Percentiles rank a stretch among this genome's conserved stretches.
Conservation (phyloP, 2,113 vertebrate species). For the Genyomyrus donnyi region DNA sequence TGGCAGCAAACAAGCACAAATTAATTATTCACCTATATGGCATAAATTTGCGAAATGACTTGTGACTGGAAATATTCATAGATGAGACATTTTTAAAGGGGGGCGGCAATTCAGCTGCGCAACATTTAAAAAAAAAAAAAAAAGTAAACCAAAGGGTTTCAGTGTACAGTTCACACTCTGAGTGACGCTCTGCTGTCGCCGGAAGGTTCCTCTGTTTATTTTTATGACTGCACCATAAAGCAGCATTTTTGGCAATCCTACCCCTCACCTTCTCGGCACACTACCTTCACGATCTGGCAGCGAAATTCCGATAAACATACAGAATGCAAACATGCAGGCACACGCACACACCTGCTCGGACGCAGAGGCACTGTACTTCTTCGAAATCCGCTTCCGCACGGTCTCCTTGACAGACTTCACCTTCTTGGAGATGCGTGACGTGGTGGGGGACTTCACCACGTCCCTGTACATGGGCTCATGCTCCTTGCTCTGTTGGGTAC, state of each 20-base stretch:
- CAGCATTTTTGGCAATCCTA: neutral
- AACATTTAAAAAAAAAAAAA: neutral
- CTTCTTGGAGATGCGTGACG: constrained; percentile 93
- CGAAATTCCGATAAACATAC: neutral
- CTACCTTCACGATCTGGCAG: neutral
- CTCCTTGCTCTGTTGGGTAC: constrained; percentile 67
- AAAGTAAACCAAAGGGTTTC: neutral
- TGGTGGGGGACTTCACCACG: constrained; percentile 85
- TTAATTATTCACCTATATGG: neutral
- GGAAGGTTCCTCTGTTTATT: neutral
- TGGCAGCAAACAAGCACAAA: neutral
- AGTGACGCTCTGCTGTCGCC: neutral
- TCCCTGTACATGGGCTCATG: constrained; percentile 87
- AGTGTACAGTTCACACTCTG: neutral
- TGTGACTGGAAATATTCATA: neutral
- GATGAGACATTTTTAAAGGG: neutral
- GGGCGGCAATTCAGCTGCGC: neutral
- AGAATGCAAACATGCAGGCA: neutral
- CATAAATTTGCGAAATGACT: neutral
- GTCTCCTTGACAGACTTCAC: constrained; percentile 98
- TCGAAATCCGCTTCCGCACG: constrained; percentile 97
- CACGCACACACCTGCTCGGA: constrained; percentile 75
- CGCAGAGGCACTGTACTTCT: constrained; percentile 89
- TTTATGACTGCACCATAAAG: neutral
- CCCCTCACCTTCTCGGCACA: neutral